Evolutionary conservation across 2,113 vertebrate species (phyloP).

Genomic region (Canis aureus): DNA sequence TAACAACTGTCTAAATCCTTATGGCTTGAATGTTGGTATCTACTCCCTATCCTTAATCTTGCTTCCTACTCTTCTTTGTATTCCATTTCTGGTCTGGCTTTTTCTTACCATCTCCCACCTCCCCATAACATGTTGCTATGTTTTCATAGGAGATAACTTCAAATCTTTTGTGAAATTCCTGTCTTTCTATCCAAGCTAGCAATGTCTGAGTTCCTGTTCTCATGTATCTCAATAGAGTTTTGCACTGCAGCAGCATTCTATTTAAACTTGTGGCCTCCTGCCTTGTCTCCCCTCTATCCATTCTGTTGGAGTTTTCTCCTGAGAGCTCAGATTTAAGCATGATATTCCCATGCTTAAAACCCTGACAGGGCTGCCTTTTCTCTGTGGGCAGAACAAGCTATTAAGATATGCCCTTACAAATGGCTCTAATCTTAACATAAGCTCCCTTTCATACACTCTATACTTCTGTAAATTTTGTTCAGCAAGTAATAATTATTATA

Average conservation of each 20-base stretch:
- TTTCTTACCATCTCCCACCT: not conserved
- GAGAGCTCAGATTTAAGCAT: not conserved
- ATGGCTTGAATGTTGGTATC: not conserved
- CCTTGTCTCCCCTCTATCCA: not conserved
- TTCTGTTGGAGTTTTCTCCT: not conserved
- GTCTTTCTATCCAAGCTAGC: not conserved
- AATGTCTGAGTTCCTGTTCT: not conserved
- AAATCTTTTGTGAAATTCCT: not conserved
- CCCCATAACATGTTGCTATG: not conserved
- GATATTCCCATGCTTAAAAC: not conserved
- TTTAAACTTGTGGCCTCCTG: not conserved
- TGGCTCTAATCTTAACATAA: not conserved
- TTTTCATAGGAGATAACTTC: not conserved
- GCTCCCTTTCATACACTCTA: not conserved
- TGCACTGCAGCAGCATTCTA: not conserved
- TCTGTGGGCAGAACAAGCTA: not conserved
- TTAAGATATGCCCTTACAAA: not conserved
- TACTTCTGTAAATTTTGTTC: not conserved
- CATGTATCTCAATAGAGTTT: not conserved
- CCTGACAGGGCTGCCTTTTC: not conserved
- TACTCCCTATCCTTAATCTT: not conserved
- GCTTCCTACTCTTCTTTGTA: not conserved
- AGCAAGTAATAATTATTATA: not conserved
- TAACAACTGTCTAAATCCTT: not conserved
- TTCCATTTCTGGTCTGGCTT: conserved; percentile 13